phyloP scores from a whole-genome alignment of 2,797 vertebrate species.

The Rhinatrema bivittatum region DNA sequence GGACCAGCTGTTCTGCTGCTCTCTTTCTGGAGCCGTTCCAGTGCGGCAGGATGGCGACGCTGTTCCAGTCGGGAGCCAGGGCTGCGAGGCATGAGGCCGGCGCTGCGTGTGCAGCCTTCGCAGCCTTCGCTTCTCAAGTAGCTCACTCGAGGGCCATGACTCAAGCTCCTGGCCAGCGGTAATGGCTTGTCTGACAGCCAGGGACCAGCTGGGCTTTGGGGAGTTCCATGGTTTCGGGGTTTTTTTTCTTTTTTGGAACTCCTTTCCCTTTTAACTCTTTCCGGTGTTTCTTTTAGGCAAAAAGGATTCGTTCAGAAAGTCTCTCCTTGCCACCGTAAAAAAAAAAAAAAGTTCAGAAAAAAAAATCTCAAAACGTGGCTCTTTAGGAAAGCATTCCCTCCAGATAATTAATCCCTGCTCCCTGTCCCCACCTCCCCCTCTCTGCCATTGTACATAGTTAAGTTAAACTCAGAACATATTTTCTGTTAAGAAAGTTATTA shows the following conservation, averaged over 20 bases:
- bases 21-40: conserved; percentile 56
- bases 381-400: too few species aligned
- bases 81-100: conserved; percentile 10
- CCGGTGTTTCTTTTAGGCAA: not conserved
- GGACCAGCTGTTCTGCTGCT: conserved; percentile 73
- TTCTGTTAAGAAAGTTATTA: too few species aligned
- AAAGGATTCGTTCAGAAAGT: too few species aligned
- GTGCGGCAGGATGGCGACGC: conserved; percentile 39
- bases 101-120: conserved; percentile 15
- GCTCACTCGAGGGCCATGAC: conserved; percentile 33
- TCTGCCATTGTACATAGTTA: too few species aligned
- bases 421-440: too few species aligned
- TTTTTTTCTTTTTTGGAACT: too few species aligned
- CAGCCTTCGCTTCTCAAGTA: conserved; percentile 15
- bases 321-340: too few species aligned
- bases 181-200: conserved; percentile 17
- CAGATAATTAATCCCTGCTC: too few species aligned
- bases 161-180: conserved; percentile 27
- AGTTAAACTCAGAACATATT: too few species aligned
- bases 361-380: too few species aligned
- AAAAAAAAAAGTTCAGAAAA: too few species aligned
- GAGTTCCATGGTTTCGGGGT: conserved; percentile 7
- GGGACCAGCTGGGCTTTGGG: conserved; percentile 27
- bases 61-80: conserved; percentile 36
- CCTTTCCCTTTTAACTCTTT: conserved; percentile 6